phyloP scores from a whole-genome alignment of 1,140 invertebrate genomes.

The Drosophila ironensis region DNA sequence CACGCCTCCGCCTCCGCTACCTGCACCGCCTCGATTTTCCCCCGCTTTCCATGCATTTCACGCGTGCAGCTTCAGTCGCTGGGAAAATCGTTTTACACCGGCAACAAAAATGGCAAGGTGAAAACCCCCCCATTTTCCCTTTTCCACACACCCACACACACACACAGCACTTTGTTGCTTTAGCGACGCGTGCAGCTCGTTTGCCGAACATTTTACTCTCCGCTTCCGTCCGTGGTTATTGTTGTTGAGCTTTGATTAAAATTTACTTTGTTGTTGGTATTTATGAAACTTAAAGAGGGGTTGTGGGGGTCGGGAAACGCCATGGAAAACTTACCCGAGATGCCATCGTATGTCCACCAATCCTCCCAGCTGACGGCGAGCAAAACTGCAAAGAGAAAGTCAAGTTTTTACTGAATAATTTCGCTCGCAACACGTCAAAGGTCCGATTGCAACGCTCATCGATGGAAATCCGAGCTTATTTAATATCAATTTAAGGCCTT shows the following conservation, averaged over 20 bases:
- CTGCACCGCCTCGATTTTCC: not conserved
- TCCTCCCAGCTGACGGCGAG: conserved; percentile 93
- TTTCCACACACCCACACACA: not conserved
- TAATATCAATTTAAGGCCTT: no score
- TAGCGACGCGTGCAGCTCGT: conserved; percentile 45
- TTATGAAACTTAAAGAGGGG: conserved; percentile 48
- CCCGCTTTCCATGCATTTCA: conserved; percentile 39
- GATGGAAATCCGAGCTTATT: no score
- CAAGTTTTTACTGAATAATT: no score
- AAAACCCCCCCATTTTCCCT: conserved; percentile 3
- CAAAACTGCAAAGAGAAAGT: conserved; percentile 64
- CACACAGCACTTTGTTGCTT: conserved; percentile 59
- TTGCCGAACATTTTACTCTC: conserved; percentile 40
- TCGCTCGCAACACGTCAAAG: conserved; percentile 13
- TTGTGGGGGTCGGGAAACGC: no score
- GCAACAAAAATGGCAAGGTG: conserved; percentile 3
- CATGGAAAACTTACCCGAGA: conserved; percentile 88
- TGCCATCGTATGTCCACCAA: conserved; percentile 97
- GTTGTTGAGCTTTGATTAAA: conserved; percentile 66
- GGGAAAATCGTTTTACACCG: conserved; percentile 51
- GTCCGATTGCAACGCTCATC: conserved; percentile 11
- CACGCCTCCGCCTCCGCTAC: not conserved
- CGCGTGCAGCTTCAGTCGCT: conserved; percentile 47
- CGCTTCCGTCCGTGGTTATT: conserved; percentile 42
- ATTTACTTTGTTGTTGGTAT: conserved; percentile 64